Evolutionary conservation across 2,888 invertebrate species (phyloP).

Genomic region (Cataglyphis rosenhaueri): DNA sequence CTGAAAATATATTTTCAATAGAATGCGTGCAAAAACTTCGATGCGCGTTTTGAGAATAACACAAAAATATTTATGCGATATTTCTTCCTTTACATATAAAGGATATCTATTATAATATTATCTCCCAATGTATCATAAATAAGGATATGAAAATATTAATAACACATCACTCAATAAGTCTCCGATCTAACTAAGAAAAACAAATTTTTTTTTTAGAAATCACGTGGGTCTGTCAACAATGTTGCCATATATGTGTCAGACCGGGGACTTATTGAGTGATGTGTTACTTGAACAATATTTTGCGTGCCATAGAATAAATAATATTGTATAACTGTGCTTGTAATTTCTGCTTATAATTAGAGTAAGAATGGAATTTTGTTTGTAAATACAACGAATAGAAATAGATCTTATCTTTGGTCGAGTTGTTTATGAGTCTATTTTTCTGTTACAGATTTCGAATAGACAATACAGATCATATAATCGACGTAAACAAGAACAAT

Average conservation of each 20-base stretch:
- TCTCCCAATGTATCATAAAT: neutral
- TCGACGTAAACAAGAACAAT: conserved; percentile 97
- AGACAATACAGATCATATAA: conserved; percentile 98
- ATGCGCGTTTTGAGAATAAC: neutral
- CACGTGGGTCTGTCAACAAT: no score
- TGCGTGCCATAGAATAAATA: neutral
- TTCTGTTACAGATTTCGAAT: conserved; percentile 92
- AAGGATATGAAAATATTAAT: neutral
- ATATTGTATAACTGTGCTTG: neutral
- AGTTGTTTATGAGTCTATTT: conserved; percentile 40
- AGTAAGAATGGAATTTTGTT: neutral
- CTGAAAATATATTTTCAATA: neutral
- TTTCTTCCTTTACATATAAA: neutral
- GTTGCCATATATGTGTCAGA: no score
- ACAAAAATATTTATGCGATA: neutral
- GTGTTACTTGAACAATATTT: neutral
- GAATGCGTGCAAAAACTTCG: neutral
- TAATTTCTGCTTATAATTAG: neutral
- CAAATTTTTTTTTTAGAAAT: no score
- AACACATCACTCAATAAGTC: no score
- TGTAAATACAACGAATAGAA: neutral
- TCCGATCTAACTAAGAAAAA: no score
- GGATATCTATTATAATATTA: neutral
- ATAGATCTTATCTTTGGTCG: neutral
- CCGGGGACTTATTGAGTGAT: no score